Conservation (phyloP, 2,797 vertebrate species). For the Pangasius macronema region DNA sequence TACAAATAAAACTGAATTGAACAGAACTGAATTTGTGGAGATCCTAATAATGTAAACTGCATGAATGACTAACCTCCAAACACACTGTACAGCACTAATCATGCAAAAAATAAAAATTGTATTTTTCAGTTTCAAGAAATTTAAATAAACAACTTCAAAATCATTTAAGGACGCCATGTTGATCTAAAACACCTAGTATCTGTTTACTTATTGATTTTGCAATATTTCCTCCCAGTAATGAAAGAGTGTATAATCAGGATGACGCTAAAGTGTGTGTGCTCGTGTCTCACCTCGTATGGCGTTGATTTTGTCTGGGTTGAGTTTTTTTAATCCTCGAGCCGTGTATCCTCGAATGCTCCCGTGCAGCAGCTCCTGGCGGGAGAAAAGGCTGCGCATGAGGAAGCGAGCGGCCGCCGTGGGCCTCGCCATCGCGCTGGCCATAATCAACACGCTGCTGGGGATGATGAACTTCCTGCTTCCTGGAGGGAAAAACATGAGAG, state of each 20-base stretch:
- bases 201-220: not conserved
- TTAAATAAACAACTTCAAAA: no score
- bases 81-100: not conserved
- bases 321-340: conserved; percentile 55
- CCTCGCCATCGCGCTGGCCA: conserved; percentile 67
- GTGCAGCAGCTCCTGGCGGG: conserved; percentile 65
- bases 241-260: not conserved
- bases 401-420: conserved; percentile 72
- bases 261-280: not conserved
- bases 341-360: conserved; percentile 61
- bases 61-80: not conserved
- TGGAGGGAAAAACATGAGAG: not conserved
- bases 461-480: conserved; percentile 74
- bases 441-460: conserved; percentile 65
- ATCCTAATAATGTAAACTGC: not conserved
- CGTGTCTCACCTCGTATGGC: conserved; percentile 75
- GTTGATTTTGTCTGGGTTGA: conserved; percentile 75
- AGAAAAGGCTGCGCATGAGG: conserved; percentile 72
- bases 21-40: not conserved
- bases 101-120: no score
- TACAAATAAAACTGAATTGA: no score
- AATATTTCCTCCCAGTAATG: not conserved
- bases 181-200: not conserved
- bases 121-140: no score
- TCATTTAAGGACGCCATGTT: not conserved